Conservation (phyloP, 35 echinoderm and acorn worm species). For the Heliocidaris erythrogramma region DNA sequence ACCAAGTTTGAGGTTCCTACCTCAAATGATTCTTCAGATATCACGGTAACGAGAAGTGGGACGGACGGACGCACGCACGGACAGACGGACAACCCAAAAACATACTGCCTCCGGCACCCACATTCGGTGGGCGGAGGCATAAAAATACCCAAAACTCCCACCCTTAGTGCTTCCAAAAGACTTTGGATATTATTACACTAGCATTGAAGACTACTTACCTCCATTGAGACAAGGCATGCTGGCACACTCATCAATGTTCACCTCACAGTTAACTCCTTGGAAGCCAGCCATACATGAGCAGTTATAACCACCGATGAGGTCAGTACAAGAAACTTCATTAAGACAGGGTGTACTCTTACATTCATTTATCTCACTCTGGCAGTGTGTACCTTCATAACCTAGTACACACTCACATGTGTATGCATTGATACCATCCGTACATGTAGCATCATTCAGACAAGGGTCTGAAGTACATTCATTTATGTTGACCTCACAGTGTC, state of each 20-base stretch:
- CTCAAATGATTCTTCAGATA: too few relatives aligned
- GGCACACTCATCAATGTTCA: conserved; percentile 64
- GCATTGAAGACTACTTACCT: background rate
- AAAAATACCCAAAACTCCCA: too few relatives aligned
- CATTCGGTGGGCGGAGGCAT: too few relatives aligned
- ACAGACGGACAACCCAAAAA: too few relatives aligned
- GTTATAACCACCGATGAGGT: conserved; percentile 47
- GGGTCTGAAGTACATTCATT: conserved; percentile 49
- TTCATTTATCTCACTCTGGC: conserved; percentile 52
- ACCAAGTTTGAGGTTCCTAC: too few relatives aligned
- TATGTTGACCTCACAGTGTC: conserved; percentile 62
- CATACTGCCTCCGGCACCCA: too few relatives aligned
- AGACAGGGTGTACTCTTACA: conserved; percentile 53
- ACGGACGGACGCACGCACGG: too few relatives aligned
- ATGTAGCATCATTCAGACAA: conserved; percentile 55
- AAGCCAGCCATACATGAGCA: conserved; percentile 60
- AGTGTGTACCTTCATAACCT: conserved; percentile 44
- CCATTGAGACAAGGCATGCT: conserved; percentile 70
- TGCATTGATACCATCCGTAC: conserved; percentile 52
- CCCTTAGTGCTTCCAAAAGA: too few relatives aligned
- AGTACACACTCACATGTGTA: conserved; percentile 50
- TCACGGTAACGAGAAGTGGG: too few relatives aligned
- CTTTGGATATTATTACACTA: too few relatives aligned
- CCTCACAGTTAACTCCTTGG: conserved; percentile 61
- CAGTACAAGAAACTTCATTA: conserved; percentile 49